Evolutionary conservation across 1,140 invertebrate genomes (phyloP).

Genomic region (Stegodyphus mimosarum): DNA sequence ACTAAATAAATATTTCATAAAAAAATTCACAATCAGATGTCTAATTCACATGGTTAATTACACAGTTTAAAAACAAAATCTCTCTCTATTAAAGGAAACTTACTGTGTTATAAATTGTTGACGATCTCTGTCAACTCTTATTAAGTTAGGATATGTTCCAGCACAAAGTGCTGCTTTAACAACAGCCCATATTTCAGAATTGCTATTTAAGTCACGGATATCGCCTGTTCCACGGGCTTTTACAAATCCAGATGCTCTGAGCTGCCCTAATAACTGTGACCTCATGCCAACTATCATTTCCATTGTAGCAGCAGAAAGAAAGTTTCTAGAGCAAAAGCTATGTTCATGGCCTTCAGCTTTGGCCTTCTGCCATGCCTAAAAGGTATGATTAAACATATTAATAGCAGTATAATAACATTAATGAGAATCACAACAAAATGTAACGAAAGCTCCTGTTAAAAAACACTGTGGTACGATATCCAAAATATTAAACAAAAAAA

Average conservation of each 20-base stretch:
- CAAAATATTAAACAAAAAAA: no score
- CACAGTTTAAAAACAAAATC: no score
- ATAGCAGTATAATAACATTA: no score
- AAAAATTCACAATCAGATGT: no score
- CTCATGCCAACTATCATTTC: conserved; percentile 81
- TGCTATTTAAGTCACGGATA: conserved; percentile 82
- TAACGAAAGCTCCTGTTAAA: not conserved
- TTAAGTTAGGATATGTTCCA: conserved; percentile 89
- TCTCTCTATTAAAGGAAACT: conserved; percentile 63
- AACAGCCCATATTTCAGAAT: conserved; percentile 90
- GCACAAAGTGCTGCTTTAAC: conserved; percentile 89
- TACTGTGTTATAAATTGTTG: conserved; percentile 74
- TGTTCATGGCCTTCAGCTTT: conserved; percentile 76
- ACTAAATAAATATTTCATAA: no score
- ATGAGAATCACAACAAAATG: no score
- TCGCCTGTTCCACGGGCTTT: conserved; percentile 76
- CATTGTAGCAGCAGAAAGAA: conserved; percentile 84
- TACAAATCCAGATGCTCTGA: conserved; percentile 87
- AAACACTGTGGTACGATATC: no score
- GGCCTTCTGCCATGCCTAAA: conserved; percentile 75
- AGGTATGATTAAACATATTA: not conserved
- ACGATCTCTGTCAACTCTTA: conserved; percentile 75
- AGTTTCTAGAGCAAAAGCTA: conserved; percentile 82
- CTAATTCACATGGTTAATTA: no score
- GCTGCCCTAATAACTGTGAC: conserved; percentile 82